These are phyloP conservation scores for Phthorimaea operculella DNA, from an alignment of 1,140 invertebrate species.

Conservation along the genomic window DNA sequence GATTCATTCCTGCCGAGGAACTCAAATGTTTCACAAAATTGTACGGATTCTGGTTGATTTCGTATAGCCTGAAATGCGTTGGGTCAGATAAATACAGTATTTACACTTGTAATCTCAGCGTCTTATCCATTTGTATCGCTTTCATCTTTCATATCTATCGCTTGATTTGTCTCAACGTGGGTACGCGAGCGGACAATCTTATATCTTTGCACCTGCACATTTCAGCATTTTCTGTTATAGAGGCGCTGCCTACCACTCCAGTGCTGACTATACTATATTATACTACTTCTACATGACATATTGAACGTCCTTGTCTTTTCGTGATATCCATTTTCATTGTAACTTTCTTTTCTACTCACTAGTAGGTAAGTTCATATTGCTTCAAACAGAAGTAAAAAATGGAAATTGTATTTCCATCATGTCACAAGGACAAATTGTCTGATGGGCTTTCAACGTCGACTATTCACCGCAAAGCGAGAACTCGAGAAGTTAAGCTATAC, in stretches of 20 bases:
- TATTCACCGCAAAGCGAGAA: constrained; percentile 24
- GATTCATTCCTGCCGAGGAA: too few species aligned
- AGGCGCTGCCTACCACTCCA: not conserved
- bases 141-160: too few species aligned
- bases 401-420: constrained; percentile 3
- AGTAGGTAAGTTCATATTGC: not conserved
- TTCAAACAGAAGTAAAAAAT: not conserved
- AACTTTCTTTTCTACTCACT: not conserved
- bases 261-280: not conserved
- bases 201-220: constrained; percentile 18
- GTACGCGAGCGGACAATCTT: constrained; percentile 27
- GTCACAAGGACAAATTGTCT: constrained; percentile 15
- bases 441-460: constrained; percentile 24
- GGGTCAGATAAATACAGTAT: too few species aligned
- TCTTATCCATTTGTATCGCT: too few species aligned
- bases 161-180: not conserved
- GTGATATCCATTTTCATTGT: not conserved
- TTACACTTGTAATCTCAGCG: too few species aligned
- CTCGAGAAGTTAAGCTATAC: not conserved
- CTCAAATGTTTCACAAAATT: too few species aligned
- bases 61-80: too few species aligned
- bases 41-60: too few species aligned
- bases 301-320: not conserved
- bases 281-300: not conserved
- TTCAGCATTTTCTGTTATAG: constrained; percentile 5